Evolutionary conservation across 2,888 invertebrate species (phyloP), one percentile per base, ranked within the genome.

Genomic region (Tridacna crocea): DNA sequence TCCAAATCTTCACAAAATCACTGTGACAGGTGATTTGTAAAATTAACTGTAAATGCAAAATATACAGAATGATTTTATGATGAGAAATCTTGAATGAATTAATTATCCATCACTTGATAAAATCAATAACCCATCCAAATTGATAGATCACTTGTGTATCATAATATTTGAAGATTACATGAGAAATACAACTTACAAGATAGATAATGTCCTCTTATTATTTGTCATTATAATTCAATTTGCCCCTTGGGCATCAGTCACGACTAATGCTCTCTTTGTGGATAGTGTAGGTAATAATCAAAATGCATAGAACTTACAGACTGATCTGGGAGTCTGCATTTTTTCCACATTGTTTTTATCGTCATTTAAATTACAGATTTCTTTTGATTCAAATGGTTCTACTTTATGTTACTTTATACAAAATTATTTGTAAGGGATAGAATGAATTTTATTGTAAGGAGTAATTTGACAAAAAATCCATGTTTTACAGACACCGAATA

Each of bases 211-310:
- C 80, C 75, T 8, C 77, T 77, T 85, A 85, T 83, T 85, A 85
- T 84, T 85, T 78, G 80, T 87, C 86, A 87, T 85, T 82, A 84
- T 87, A 75, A 84, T 81, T 87, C 79, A 72, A 83, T 82, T 76
- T 36, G 36, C 82, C 19, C 83, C 83, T 82, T 70, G 51, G 66
- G 78, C 80, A 68, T n/a, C 58, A 55, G 75, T 66, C 61, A 78
- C 58, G 27, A 36, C 36, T 36, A 2, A 36, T 4, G 36, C 3
- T 36, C 36, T 8, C 8, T 36, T 36, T 36, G 8, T 36, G 36
- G 36, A 36, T 36, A 8, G 36, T 36, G 36, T 36, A 36, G 36
- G 8, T 36, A 36, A 36, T 4, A 8, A 36, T 36, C 8, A 36
- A 8, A 36, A 8, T 36, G 36, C 8, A 36, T 8, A 36, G 36